phyloP scores from a whole-genome alignment of 2,888 invertebrate species.

The Dichetophora obliterata region DNA sequence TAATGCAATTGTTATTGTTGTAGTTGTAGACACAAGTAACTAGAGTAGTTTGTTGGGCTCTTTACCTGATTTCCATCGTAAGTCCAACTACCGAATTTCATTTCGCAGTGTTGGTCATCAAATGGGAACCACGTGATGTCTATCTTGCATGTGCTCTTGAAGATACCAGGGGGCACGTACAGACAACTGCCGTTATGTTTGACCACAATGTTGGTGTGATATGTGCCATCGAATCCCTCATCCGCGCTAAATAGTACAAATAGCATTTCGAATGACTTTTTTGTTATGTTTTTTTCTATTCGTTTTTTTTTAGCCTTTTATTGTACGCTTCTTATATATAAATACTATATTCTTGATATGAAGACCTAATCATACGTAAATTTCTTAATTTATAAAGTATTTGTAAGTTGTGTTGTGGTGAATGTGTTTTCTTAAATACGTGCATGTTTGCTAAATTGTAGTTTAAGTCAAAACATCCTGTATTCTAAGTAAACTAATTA shows the following conservation, averaged over 20 bases:
- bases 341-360: neutral
- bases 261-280: conserved; percentile 8
- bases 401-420: neutral
- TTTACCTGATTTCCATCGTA: conserved; percentile 96
- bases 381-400: too few species aligned
- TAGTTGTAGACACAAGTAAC: conserved; percentile 39
- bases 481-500: conserved; percentile 37
- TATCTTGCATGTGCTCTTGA: conserved; percentile 99
- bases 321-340: neutral
- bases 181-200: conserved; percentile 97
- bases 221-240: conserved; percentile 99
- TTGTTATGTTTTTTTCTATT: neutral
- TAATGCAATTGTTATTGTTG: conserved; percentile 34
- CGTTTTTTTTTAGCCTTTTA: conserved; percentile 2
- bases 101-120: conserved; percentile 99
- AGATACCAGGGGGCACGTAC: conserved; percentile 99
- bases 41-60: conserved; percentile 46
- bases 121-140: conserved; percentile 99
- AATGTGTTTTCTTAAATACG: neutral
- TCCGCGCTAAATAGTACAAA: conserved; percentile 84
- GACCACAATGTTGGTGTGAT: conserved; percentile 99
- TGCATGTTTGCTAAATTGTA: conserved; percentile 1
- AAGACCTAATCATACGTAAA: conserved; percentile 2
- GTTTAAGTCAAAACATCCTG: conserved; percentile 18
- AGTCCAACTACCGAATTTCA: conserved; percentile 99